phyloP scores from a whole-genome alignment of 2,888 invertebrate species.

The Malthinus seriepunctatus region DNA sequence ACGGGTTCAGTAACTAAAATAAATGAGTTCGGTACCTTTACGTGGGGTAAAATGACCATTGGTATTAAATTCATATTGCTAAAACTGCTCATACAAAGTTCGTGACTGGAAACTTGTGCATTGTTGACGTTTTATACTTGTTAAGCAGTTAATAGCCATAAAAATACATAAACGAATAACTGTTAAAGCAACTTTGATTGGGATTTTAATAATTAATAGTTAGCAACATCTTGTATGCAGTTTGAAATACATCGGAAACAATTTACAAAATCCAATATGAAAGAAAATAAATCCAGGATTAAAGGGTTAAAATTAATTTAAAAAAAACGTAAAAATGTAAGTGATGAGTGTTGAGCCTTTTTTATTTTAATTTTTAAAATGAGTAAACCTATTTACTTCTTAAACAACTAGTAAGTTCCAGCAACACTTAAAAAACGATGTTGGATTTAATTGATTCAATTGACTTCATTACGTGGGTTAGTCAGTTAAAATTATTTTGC shows the following conservation, averaged over 20 bases:
- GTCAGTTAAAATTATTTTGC: slow-evolving; percentile 5
- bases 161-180: background rate
- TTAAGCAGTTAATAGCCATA: slow-evolving; percentile 1
- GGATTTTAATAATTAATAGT: slow-evolving; percentile 4
- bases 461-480: slow-evolving; percentile 6
- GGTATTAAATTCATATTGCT: too few relatives aligned
- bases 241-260: too few relatives aligned
- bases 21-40: too few relatives aligned
- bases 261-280: too few relatives aligned
- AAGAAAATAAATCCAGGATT: too few relatives aligned
- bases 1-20: too few relatives aligned
- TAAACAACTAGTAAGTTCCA: slow-evolving; percentile 1
- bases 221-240: background rate
- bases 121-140: background rate
- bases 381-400: too few relatives aligned
- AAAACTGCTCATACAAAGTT: background rate
- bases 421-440: slow-evolving; percentile 5
- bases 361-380: too few relatives aligned
- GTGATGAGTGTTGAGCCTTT: too few relatives aligned
- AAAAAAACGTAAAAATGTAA: too few relatives aligned
- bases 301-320: too few relatives aligned
- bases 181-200: background rate
- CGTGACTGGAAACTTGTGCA: slow-evolving; percentile 5
- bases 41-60: too few relatives aligned
- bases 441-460: slow-evolving; percentile 6